These are phyloP conservation scores for Aquatica leii DNA, from an alignment of 2,888 invertebrate species.

Conservation along the genomic window DNA sequence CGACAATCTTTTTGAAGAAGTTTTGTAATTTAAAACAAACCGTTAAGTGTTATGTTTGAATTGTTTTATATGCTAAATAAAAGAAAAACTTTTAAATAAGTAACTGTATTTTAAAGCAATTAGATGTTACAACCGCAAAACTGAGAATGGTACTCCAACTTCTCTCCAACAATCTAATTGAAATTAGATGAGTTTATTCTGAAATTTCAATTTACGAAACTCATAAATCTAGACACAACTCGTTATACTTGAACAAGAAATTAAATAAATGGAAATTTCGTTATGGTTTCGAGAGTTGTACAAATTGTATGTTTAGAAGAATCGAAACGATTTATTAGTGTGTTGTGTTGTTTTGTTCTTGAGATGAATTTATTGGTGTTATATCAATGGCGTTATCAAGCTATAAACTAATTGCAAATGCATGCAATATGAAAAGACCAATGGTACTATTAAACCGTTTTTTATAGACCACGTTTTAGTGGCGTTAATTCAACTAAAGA, in stretches of 20 bases:
- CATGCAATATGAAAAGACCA: too few species aligned
- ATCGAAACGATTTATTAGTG: neutral
- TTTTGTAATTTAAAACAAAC: too few species aligned
- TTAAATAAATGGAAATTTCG: conserved; percentile 41
- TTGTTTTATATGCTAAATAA: too few species aligned
- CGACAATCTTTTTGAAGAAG: too few species aligned
- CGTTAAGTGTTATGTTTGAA: too few species aligned
- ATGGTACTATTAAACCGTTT: too few species aligned
- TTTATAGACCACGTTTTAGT: neutral
- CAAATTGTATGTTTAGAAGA: conserved; percentile 6
- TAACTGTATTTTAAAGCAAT: conserved; percentile 20
- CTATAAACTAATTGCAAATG: too few species aligned
- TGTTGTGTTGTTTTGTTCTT: neutral
- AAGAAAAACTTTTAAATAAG: too few species aligned
- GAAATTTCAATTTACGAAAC: conserved; percentile 50
- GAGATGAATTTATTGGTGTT: neutral
- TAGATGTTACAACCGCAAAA: conserved; percentile 24
- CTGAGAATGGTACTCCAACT: conserved; percentile 35
- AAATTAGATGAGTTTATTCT: conserved; percentile 47
- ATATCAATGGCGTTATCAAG: neutral
- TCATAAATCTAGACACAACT: conserved; percentile 48
- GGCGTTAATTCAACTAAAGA: neutral
- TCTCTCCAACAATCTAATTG: conserved; percentile 47
- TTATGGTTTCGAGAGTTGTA: conserved; percentile 15
- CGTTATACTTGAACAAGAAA: conserved; percentile 47